phyloP scores from a whole-genome alignment of 1,140 invertebrate species.

The Drosophila punjabiensis region DNA sequence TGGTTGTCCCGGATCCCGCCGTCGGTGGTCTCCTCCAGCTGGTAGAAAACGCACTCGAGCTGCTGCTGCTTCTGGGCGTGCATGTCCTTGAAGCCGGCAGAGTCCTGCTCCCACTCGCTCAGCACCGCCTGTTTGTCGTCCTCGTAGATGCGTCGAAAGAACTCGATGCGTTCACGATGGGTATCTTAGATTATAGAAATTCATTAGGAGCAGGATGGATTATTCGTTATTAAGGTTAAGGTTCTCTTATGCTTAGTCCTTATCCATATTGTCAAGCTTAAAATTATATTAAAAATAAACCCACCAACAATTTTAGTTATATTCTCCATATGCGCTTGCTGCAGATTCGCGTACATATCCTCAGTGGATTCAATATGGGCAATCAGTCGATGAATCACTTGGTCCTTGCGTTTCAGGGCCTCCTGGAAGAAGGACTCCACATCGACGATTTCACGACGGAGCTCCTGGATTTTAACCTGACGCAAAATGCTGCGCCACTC shows the following conservation, averaged over 20 bases:
- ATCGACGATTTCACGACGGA: constrained; percentile 89
- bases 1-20: constrained; percentile 58
- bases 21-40: constrained; percentile 70
- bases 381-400: constrained; percentile 88
- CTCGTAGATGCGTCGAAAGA: constrained; percentile 87
- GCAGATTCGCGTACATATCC: constrained; percentile 87
- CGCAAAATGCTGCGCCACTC: constrained; percentile 92
- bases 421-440: constrained; percentile 77
- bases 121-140: constrained; percentile 86
- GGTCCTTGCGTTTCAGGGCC: constrained; percentile 88
- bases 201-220: neutral
- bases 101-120: constrained; percentile 86
- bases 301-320: constrained; percentile 90
- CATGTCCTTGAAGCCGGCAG: constrained; percentile 79
- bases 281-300: constrained; percentile 1
- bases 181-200: constrained; percentile 74
- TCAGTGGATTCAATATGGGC: constrained; percentile 89
- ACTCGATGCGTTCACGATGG: constrained; percentile 86
- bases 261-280: neutral
- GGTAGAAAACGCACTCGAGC: constrained; percentile 80
- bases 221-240: neutral
- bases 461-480: constrained; percentile 90
- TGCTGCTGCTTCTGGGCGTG: constrained; percentile 79
- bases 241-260: neutral
- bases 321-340: constrained; percentile 89